Base-by-base conservation (phyloP, 2,113 vertebrate species). In the Columbina picui region DNA sequence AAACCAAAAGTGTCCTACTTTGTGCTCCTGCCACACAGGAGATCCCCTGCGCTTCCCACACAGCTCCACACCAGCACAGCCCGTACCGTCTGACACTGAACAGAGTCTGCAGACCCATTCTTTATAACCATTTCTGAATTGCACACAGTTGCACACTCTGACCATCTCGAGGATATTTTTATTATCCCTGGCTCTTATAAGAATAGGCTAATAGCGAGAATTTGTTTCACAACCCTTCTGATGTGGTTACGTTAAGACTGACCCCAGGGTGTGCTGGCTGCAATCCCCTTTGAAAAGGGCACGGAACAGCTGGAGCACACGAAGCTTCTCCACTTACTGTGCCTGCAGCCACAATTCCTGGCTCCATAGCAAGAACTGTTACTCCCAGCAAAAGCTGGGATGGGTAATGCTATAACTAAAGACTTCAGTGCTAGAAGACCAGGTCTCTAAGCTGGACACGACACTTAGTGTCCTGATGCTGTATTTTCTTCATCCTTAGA, bases 41-140 rank as follows among this genome's bases (percentile, higher is more conserved):
- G 26, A 88, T 84, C 73, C 93, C 84, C 74, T 70, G 5, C 19
- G 41, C 79, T 74, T 79, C 73, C 78, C 67, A 47, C 67, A 23
- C 53, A 61, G 76, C 21, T 91, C 20, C 45, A 27, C 5, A 1
- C 10, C 2, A 4, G 9, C 70, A 38, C 41, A 30, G 76, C 21
- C 32, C 8, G 20, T 5, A 9, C 47, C 7, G 5, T n/a, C 55
- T 43, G 17, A 23, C 0, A 1, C 27, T 4, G 1, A 6, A 1
- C 43, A 19, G 39, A 39, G 43, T 19, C 47, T 45, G 22, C 60
- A 74, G 43, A 41, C 27, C 45, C 43, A 17, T 43, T 8, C 4
- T 9, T 43, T 43, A 38, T 4, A 15, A 47, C n/a, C 38, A 14
- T 4, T 22, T 49, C 79, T 63, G 55, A 70, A 55, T 5, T 34